Evolutionary conservation across 2,797 vertebrate genomes (phyloP).

Genomic region (Gymnopithys bicolor): DNA sequence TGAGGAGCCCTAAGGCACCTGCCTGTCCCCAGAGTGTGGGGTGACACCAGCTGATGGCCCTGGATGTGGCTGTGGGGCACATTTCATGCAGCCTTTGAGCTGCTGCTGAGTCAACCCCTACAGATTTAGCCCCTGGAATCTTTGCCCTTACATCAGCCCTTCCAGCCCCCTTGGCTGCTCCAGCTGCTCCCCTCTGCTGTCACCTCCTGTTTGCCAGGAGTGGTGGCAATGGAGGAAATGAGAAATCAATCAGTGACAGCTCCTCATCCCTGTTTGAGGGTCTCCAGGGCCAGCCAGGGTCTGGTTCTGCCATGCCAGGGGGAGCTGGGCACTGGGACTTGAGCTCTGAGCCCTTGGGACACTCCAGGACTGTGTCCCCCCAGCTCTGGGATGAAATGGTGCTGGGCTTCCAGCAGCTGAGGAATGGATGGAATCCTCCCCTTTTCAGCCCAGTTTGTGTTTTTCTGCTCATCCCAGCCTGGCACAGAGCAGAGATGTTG

Average conservation of each 20-base stretch:
- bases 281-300: background rate
- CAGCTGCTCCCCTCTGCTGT: background rate
- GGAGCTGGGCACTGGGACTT: background rate
- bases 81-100: background rate
- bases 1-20: background rate
- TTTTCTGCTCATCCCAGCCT: background rate
- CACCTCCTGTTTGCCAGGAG: background rate
- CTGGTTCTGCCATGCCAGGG: background rate
- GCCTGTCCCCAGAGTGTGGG: background rate
- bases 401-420: background rate
- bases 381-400: background rate
- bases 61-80: background rate
- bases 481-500: background rate
- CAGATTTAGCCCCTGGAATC: background rate
- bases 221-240: background rate
- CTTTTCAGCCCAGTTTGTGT: background rate
- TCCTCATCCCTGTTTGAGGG: rapidly evolving
- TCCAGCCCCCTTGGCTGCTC: background rate
- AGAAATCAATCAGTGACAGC: background rate
- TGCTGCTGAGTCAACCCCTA: background rate
- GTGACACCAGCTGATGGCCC: background rate
- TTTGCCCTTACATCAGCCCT: background rate
- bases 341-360: background rate
- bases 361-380: background rate
- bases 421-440: background rate